Evolutionary conservation across 1,140 invertebrate genomes (phyloP).

Genomic region (Bombus turneri): DNA sequence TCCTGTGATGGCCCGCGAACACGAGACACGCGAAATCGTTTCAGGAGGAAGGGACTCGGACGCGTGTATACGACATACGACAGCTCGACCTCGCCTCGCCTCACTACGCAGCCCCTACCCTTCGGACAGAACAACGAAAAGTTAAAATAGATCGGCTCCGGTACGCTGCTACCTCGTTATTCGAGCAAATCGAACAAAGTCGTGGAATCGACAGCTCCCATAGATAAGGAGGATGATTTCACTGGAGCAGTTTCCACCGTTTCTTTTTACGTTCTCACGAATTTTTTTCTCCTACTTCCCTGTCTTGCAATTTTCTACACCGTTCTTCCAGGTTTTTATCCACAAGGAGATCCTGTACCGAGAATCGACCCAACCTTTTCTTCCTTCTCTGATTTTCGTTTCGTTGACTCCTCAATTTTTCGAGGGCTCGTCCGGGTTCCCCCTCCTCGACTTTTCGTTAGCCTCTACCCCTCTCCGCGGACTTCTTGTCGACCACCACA

Average conservation of each 20-base stretch:
- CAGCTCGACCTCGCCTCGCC: slow-evolving; percentile 56
- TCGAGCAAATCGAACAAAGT: slow-evolving; percentile 29
- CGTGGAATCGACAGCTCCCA: slow-evolving; percentile 32
- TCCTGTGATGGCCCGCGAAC: slow-evolving; percentile 48
- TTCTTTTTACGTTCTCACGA: not conserved
- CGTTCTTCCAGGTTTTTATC: not conserved
- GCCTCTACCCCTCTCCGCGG: slow-evolving; percentile 34
- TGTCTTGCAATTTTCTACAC: not conserved
- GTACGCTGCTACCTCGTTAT: slow-evolving; percentile 26
- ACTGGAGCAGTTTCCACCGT: not conserved
- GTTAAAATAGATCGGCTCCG: slow-evolving; percentile 68
- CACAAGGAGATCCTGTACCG: not conserved
- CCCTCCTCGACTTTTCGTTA: slow-evolving; percentile 21
- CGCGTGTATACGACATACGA: slow-evolving; percentile 57
- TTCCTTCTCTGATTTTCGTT: slow-evolving; percentile 20
- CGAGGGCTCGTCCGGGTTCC: slow-evolving; percentile 39
- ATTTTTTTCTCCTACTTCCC: not conserved
- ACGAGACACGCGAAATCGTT: slow-evolving; percentile 58
- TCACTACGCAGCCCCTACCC: slow-evolving; percentile 41
- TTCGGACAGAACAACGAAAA: slow-evolving; percentile 42
- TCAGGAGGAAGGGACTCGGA: slow-evolving; percentile 34
- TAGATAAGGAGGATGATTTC: slow-evolving; percentile 29
- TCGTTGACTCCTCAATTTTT: slow-evolving; percentile 39
- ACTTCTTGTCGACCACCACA: slow-evolving; percentile 49
- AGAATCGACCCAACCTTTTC: not conserved